Evolutionary conservation across 2,888 invertebrate genomes (phyloP), one percentile per base, ranked within the genome.

Genomic region (Rotaria magnacalcarata): DNA sequence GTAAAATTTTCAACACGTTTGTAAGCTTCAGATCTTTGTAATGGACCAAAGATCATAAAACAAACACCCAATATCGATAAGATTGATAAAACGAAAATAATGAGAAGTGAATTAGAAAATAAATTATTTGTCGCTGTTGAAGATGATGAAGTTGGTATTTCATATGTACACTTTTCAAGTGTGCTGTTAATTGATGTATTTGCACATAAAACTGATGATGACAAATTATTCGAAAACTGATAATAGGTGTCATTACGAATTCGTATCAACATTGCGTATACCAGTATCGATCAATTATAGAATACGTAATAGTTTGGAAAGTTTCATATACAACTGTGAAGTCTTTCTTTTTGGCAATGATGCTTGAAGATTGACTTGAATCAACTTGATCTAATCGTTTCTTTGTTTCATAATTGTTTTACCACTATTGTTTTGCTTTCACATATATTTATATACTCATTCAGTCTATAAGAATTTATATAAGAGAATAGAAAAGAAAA

Each of bases 1-100:
- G 80, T 80, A 47, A 80, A 80, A 80, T 80, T 80, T 80, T 80
- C 80, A 24, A 80, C 80, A n/a, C 80, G 80, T 80, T 80, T 80
- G 34, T 80, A 80, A 47, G 80, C 80, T 80, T 80, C 80, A n/a
- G 47, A 47, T 80, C 80, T 80, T 80, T 80, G 80, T n/a, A 80
- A n/a, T n/a, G 80, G 80, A 47, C 80, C 80, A 47, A 80, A 80
- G 21, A 80, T 80, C 80, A 80, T 80, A 47, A 80, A 80, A 80
- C 80, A 80, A 47, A 80, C 80, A 47, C 80, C 80, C 24, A 43
- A 80, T 47, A 80, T 41, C 14, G 80, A 80, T 80, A 80, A 80
- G 2, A 80, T 47, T 47, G 80, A 80, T 24, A 80, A 47, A 80
- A 80, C 47, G 34, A 80, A 24, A 4, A 80, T 80, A n/a, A 80